Percentiles rank a stretch among this genome's conserved stretches.
Conservation (phyloP, 2,888 invertebrate species). For the Coenonympha glycerion region DNA sequence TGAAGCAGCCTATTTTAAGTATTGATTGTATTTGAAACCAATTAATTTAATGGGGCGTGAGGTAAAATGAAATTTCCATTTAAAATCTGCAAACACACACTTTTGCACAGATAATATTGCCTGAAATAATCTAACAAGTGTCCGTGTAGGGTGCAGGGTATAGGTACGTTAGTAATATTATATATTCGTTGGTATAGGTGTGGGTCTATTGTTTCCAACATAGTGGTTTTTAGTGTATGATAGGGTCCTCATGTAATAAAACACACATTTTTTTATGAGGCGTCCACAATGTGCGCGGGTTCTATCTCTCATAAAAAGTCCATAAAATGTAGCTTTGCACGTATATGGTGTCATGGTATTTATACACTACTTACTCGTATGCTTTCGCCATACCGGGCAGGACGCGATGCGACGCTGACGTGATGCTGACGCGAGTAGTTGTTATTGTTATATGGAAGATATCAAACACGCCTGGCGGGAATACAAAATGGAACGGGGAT, state of each 20-base stretch:
- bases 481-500: too few species aligned
- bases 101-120: not conserved
- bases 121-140: not conserved
- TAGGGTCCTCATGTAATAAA: constrained; percentile 12
- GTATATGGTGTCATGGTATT: not conserved
- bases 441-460: too few species aligned
- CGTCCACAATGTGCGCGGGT: not conserved
- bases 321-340: constrained; percentile 1
- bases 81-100: too few species aligned
- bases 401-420: too few species aligned
- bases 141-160: too few species aligned
- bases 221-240: constrained; percentile 4
- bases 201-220: not conserved
- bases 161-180: too few species aligned
- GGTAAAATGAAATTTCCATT: not conserved
- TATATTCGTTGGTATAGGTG: too few species aligned
- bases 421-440: too few species aligned
- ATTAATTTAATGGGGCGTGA: not conserved
- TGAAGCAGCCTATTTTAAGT: not conserved
- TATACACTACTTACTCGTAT: too few species aligned
- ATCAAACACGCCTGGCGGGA: too few species aligned
- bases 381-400: not conserved
- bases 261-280: constrained; percentile 12
- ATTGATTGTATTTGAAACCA: not conserved
- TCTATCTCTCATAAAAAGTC: constrained; percentile 1